Base-by-base conservation (phyloP, 2,888 invertebrate genomes). In the Selenia dentaria region DNA sequence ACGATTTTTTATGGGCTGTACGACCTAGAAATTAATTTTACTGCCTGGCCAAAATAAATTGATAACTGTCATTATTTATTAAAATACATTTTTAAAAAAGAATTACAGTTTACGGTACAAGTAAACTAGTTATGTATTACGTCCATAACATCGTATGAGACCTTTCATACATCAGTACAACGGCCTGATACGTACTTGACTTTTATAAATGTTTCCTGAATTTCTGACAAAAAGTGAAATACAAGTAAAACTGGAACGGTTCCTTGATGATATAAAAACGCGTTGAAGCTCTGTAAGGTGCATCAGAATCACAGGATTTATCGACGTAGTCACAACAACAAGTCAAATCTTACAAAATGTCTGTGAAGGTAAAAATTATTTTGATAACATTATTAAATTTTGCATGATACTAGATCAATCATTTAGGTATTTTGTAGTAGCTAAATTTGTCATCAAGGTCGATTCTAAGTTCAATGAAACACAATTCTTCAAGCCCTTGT, bases 201-300 rank as follows among this genome's bases (percentile, higher is more conserved):
- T 85, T 88, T 88, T 78, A 83, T 56, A 60, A 16, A 16, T 45
- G 61, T 76, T 86, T 88, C 88, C 87, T 86, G 83, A 77, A 74
- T 79, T 81, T 81, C 76, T 79, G 51, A 60, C 63, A 65, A 74
- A 54, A 54, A 70, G 72, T 70, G 67, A 48, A 67, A 64, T 64
- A 63, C 54, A 71, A 62, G 58, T 64, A 70, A 67, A 83, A 80
- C 78, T 81, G 72, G 75, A 79, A 61, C 74, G 67, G 49, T 67
- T 61, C 35, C 27, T 60, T 40, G 54, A 49, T 58, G 58, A 70
- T 88, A 88, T 84, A 88, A 75, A 82, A 75, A 67, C 64, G 42
- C 51, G 37, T 31, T 29, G 48, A 43, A 49, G 38, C 44, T 41
- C 22, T 44, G 50, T 36, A 35, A 41, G 47, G n/a, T 60, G 44